A percentile compares a stretch with the other conserved stretches of the same genome.
These are phyloP conservation scores for Syngnathus rostellatus DNA, from an alignment of 2,797 vertebrate species.

Conservation along the genomic window DNA sequence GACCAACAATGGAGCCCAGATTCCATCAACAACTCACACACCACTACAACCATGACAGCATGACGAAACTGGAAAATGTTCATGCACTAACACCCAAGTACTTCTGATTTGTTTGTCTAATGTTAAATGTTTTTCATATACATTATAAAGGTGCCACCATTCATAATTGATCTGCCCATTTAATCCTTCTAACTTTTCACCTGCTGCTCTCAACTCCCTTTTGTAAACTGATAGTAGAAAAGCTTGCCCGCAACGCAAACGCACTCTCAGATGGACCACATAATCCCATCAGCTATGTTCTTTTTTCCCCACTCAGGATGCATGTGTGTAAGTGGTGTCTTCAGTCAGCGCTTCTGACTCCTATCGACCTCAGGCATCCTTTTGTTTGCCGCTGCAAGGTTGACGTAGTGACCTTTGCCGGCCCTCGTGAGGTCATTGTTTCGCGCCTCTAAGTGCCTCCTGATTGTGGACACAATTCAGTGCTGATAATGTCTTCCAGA, in stretches of 20 bases:
- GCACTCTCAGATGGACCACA: slow-evolving; percentile 34
- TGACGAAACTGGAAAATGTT: neutral
- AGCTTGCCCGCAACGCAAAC: slow-evolving; percentile 37
- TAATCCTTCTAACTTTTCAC: neutral
- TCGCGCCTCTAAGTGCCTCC: slow-evolving; percentile 49
- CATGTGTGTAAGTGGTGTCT: slow-evolving; percentile 39
- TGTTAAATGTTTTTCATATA: neutral
- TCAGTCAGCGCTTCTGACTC: slow-evolving; percentile 26
- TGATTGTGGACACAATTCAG: slow-evolving; percentile 42
- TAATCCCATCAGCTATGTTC: slow-evolving; percentile 51
- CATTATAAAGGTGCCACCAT: neutral
- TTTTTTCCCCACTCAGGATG: slow-evolving; percentile 20
- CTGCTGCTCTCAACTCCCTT: neutral
- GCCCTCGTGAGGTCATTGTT: slow-evolving; percentile 39
- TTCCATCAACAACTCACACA: slow-evolving; percentile 5
- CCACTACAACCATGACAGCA: neutral
- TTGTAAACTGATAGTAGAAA: neutral
- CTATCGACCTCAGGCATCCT: slow-evolving; percentile 32
- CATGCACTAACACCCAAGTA: neutral
- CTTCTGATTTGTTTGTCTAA: neutral
- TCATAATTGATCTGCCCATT: neutral
- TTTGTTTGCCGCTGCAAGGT: slow-evolving; percentile 51
- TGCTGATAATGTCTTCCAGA: slow-evolving; percentile 58
- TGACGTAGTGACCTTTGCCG: slow-evolving; percentile 42
- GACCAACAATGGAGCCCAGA: slow-evolving; percentile 1